phyloP scores from a whole-genome alignment of 1,140 invertebrate genomes.

The Drosophila melanica region DNA sequence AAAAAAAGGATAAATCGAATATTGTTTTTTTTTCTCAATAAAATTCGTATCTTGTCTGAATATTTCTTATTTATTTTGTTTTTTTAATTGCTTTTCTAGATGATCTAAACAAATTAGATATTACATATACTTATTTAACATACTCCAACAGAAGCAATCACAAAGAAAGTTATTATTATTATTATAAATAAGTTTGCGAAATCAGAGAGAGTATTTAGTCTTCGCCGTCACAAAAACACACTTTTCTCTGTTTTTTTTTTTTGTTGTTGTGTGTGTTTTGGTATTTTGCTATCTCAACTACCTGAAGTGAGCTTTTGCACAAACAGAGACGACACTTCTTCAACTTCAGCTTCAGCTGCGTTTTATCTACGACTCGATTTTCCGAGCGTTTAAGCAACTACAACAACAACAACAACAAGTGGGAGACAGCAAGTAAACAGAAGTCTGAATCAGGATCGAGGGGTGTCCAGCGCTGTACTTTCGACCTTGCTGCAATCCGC shows the following conservation, averaged over 20 bases:
- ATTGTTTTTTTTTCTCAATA: no score
- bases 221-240: no score
- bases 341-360: constrained; percentile 58
- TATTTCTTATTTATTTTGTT: no score
- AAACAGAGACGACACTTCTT: constrained; percentile 69
- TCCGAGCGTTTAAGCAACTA: constrained; percentile 72
- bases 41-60: no score
- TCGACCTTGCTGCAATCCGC: constrained; percentile 12
- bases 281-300: constrained; percentile 36
- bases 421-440: constrained; percentile 57
- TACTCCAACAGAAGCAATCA: no score
- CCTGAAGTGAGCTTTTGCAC: constrained; percentile 39
- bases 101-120: no score
- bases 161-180: no score
- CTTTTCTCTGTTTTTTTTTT: background rate
- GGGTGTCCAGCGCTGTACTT: background rate
- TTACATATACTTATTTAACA: no score
- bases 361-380: constrained; percentile 74
- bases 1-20: no score
- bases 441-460: constrained; percentile 24
- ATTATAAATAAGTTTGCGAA: no score
- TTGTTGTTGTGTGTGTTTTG: constrained; percentile 18
- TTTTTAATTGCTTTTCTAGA: no score
- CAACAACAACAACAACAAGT: constrained; percentile 46
- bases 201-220: no score